These are phyloP conservation scores for Scartelaos histophorus DNA, from an alignment of 2,113 vertebrate genomes.

Conservation along the genomic window DNA sequence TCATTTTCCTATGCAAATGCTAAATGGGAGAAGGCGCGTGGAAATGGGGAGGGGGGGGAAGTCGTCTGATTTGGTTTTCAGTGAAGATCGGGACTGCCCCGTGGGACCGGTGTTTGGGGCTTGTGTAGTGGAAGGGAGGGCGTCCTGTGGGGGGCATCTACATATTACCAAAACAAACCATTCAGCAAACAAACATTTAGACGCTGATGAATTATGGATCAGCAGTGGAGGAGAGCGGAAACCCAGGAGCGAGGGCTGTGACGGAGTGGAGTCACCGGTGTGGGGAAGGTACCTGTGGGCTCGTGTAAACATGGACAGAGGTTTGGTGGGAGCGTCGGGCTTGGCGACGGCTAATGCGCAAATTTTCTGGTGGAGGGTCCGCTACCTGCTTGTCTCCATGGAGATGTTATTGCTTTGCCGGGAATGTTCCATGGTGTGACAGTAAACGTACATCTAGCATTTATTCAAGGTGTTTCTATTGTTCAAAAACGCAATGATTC, in stretches of 20 bases:
- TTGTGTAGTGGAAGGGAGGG: slow-evolving; percentile 57
- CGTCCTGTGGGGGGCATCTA: slow-evolving; percentile 62
- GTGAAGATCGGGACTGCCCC: slow-evolving; percentile 58
- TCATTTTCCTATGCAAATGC: slow-evolving; percentile 67
- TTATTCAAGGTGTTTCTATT: too few species aligned
- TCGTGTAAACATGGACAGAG: background rate
- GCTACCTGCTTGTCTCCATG: too few species aligned
- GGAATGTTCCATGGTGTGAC: too few species aligned
- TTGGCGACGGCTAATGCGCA: background rate
- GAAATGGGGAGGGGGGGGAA: background rate
- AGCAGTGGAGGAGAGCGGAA: slow-evolving; percentile 66
- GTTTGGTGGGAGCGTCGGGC: background rate
- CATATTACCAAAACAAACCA: slow-evolving; percentile 77
- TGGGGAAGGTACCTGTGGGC: background rate
- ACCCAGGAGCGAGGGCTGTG: slow-evolving; percentile 57
- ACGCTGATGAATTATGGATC: slow-evolving; percentile 78
- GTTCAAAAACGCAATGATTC: too few species aligned
- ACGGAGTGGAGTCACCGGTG: slow-evolving; percentile 38
- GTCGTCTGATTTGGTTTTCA: slow-evolving; percentile 53
- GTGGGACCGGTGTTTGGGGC: slow-evolving; percentile 65
- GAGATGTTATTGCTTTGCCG: too few species aligned
- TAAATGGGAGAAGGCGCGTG: slow-evolving; percentile 32
- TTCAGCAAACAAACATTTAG: slow-evolving; percentile 80
- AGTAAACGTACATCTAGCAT: too few species aligned
- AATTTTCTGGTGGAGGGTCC: too few species aligned